A percentile compares a stretch with the other conserved stretches of the same genome.
These are phyloP conservation scores for Notolabrus celidotus DNA, from an alignment of 2,797 vertebrate genomes.

Conservation along the genomic window DNA sequence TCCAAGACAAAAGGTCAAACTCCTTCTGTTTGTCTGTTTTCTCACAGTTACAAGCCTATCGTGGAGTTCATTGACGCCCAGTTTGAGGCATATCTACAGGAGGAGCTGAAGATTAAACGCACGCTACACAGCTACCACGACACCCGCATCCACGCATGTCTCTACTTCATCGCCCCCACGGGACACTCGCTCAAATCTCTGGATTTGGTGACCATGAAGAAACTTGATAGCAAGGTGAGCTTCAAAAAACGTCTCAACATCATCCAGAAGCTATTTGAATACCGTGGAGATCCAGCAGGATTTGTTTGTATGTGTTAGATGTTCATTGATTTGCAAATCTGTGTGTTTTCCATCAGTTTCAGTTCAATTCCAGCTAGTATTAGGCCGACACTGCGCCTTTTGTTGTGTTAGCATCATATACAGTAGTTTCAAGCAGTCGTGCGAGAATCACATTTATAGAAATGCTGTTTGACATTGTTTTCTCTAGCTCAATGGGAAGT, in stretches of 20 bases:
- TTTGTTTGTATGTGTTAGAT: neutral
- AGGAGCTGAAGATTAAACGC: conserved; percentile 97
- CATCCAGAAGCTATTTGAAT: neutral
- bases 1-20: neutral
- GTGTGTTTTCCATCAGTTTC: conserved; percentile 4
- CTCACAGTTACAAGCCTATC: conserved; percentile 94
- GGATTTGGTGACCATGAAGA: conserved; percentile 99
- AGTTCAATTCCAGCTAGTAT: neutral
- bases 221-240: conserved; percentile 97
- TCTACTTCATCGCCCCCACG: conserved; percentile 98
- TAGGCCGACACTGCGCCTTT: neutral
- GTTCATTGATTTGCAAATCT: neutral
- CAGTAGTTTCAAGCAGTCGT: neutral
- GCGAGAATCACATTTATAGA: neutral
- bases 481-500: neutral
- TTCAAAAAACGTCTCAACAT: neutral
- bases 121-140: conserved; percentile 97
- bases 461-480: neutral
- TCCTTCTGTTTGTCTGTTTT: conserved; percentile 1
- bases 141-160: conserved; percentile 94
- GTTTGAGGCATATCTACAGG: conserved; percentile 97
- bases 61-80: conserved; percentile 98
- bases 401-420: neutral
- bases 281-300: accelerated
- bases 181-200: conserved; percentile 97